Percentiles rank a stretch among this genome's conserved stretches.
Conservation (phyloP, 2,888 invertebrate genomes). For the Leptarthrus brevirostris region DNA sequence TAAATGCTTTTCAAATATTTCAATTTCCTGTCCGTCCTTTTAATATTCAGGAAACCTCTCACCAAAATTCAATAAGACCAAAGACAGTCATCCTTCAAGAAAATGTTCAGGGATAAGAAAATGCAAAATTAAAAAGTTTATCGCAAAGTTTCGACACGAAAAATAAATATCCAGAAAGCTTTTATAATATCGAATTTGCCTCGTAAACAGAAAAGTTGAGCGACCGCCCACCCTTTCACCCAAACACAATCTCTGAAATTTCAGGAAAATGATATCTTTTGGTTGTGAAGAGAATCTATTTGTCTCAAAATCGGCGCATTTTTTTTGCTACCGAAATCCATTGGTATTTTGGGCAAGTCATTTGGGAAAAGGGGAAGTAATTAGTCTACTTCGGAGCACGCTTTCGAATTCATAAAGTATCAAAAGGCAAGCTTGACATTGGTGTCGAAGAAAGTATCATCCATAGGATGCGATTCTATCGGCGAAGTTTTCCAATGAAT, state of each 20-base stretch:
- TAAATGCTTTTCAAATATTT: slow-evolving; percentile 17
- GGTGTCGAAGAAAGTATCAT: background rate
- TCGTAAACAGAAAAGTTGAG: slow-evolving; percentile 17
- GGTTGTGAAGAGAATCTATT: too few relatives aligned
- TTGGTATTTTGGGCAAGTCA: background rate
- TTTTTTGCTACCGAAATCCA: background rate
- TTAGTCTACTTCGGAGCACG: background rate
- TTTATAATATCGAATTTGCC: slow-evolving; percentile 27
- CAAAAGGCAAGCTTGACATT: background rate
- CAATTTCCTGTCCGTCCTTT: slow-evolving; percentile 25
- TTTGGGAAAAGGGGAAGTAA: background rate
- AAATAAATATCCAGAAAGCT: slow-evolving; percentile 20
- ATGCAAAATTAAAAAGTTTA: slow-evolving; percentile 32
- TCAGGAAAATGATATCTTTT: too few relatives aligned
- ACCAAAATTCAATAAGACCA: slow-evolving; percentile 16
- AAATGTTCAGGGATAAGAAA: background rate
- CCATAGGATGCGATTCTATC: slow-evolving; percentile 4
- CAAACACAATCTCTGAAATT: too few relatives aligned
- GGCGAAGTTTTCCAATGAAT: slow-evolving; percentile 25
- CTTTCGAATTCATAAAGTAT: slow-evolving; percentile 4
- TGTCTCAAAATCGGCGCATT: background rate
- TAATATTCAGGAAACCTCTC: slow-evolving; percentile 29
- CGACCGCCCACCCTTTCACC: too few relatives aligned
- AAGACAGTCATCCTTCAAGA: slow-evolving; percentile 21
- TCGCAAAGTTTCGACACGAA: slow-evolving; percentile 14